Base-by-base conservation (phyloP, 2,888 invertebrate genomes). In the Melanchra persicariae region DNA sequence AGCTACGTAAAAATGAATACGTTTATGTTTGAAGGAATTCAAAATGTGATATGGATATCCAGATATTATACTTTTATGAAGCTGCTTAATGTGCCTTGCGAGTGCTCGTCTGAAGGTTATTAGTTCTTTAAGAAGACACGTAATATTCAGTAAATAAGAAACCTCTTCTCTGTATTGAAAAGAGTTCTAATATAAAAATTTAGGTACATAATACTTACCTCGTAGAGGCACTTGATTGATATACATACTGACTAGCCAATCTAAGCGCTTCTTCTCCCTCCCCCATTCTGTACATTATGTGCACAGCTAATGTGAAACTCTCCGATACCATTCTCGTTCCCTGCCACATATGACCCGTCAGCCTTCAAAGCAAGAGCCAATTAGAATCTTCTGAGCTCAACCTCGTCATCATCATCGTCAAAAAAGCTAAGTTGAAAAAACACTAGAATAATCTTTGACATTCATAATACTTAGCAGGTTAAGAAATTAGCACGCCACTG, bases 11-110 rank as follows among this genome's bases (percentile, higher is more conserved):
- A 70, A 30, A 17, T 17, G 17, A n/a, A n/a, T n/a, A 24, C 26
- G 1, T 24, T 34, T 37, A 34, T 45, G 70, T 57, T n/a, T n/a
- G n/a, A n/a, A n/a, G n/a, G n/a, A 26, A 61, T 77, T 51, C 37
- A 45, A 49, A 69, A 69, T 60, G 34, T 55, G 8, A 9, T 22
- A 68, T 43, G 26, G 22, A 49, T 60, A 49, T 47, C 17, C 10
- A 55, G 30, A 43, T 57, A 45, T 58, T 57, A 19, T 9, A 43
- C 60, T 57, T 55, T 19, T 34, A 54, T 45, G 52, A 47, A 52
- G n/a, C 30, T 17, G 15, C 12, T 5, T 9, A 19, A 24, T 51
- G n/a, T 58, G 9, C 58, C 22, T 9, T 12, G 22, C 34, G 26
- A 30, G 17, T 47, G 6, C 45, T 69, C 26, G 8, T 68, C 49